These are phyloP conservation scores for Sarcoramphus papa DNA, from an alignment of 2,797 vertebrate species.

Conservation along the genomic window DNA sequence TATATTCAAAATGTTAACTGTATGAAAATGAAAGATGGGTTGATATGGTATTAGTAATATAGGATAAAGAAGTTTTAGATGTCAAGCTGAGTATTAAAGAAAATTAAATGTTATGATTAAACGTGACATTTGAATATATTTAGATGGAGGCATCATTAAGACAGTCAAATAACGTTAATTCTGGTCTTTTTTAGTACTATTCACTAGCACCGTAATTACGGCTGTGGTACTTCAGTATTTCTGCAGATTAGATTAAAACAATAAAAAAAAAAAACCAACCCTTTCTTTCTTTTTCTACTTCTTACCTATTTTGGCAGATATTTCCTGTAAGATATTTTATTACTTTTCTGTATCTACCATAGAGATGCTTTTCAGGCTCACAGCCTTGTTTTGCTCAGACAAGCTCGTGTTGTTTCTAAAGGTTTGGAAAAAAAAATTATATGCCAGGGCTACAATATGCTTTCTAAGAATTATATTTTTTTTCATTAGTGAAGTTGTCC, in stretches of 20 bases:
- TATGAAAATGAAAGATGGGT: neutral
- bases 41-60: neutral
- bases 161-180: neutral
- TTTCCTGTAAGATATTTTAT: neutral
- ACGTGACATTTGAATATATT: neutral
- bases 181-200: neutral
- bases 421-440: neutral
- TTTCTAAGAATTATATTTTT: neutral
- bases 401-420: neutral
- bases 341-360: neutral
- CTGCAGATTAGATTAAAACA: neutral
- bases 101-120: neutral
- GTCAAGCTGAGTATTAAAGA: neutral
- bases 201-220: neutral
- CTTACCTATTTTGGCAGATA: neutral
- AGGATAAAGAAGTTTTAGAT: neutral
- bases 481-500: neutral
- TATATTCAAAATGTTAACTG: neutral
- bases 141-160: neutral
- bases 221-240: neutral
- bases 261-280: neutral
- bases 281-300: neutral
- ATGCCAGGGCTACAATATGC: accelerated
- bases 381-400: neutral
- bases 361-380: neutral